Base-by-base conservation (phyloP, 2,797 vertebrate genomes). In the Rousettus madagascariensis region DNA sequence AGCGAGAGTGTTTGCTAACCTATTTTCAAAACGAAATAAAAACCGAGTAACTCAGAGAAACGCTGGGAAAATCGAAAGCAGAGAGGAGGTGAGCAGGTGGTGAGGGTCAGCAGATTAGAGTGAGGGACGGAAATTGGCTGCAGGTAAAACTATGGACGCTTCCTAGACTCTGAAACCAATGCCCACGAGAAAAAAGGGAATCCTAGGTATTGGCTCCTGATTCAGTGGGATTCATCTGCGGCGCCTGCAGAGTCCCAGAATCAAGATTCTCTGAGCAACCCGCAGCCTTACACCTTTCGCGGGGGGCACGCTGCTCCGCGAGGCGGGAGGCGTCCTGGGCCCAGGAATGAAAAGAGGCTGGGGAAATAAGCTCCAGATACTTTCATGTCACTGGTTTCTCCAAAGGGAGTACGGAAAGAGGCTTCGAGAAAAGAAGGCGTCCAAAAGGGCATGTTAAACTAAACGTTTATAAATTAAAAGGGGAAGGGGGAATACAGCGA, bases 391-490 rank as follows among this genome's bases (percentile, higher is more conserved):
- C 68, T 11, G 16, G 49, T 59, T 41, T 12, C 74, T 84, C 77
- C 22, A 33, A 83, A 94, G 53, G 57, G 3, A 0, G 28, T 49
- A 53, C 10, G 0, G 33, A 86, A 24, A 74, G 49, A 2, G 57
- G 86, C 77, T 95, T 49, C 98, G 94, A 96, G 97, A 98, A 4
- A 59, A 98, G 96, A 91, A 93, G 80, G 84, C 49, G 4, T 68
- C 65, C 74, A 91, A 69, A 78, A 43, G 12, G 24, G 95, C 90
- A 90, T 97, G 96, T 97, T 97, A 96, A 98, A 97, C 97, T 98
- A 97, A 96, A 97, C 91, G 96, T 98, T 99, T 99, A 99, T 99
- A 99, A 99, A 98, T 99, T 98, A 99, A 97, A 98, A 97, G 96
- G 87, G 77, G 92, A 90, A 79, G 16, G 3, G 87, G 94, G 93